Conservation (phyloP, 2,797 vertebrate species). For the Rhynchotus rufescens region DNA sequence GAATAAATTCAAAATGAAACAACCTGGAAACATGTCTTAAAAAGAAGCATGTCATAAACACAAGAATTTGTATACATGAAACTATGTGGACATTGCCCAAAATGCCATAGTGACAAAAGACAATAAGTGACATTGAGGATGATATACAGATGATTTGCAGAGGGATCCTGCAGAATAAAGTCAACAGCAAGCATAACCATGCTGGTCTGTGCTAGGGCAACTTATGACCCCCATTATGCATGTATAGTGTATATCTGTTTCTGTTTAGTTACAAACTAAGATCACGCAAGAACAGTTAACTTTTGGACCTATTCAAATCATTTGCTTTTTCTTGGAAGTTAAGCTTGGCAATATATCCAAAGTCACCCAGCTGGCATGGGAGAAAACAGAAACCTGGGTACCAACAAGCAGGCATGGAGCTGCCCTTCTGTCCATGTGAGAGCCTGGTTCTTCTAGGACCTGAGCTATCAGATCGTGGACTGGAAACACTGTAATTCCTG, state of each 20-base stretch:
- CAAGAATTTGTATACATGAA: constrained; percentile 16
- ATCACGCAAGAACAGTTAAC: background rate
- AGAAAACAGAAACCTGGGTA: background rate
- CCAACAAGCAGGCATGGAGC: background rate
- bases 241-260: background rate
- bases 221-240: background rate
- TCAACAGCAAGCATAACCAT: background rate
- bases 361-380: background rate
- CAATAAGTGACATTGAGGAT: background rate
- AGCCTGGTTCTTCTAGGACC: background rate
- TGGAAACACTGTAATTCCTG: background rate
- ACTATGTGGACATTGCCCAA: background rate
- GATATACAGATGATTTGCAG: background rate
- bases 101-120: background rate
- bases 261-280: background rate
- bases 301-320: background rate
- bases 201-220: background rate
- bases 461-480: background rate
- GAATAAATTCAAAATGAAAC: constrained; percentile 69
- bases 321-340: background rate
- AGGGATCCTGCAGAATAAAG: background rate
- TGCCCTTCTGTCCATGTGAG: background rate
- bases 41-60: constrained; percentile 35
- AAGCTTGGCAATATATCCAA: background rate
- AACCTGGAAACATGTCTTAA: constrained; percentile 49